phyloP scores from a whole-genome alignment of 2,888 invertebrate species.

The Rhingia rostrata region DNA sequence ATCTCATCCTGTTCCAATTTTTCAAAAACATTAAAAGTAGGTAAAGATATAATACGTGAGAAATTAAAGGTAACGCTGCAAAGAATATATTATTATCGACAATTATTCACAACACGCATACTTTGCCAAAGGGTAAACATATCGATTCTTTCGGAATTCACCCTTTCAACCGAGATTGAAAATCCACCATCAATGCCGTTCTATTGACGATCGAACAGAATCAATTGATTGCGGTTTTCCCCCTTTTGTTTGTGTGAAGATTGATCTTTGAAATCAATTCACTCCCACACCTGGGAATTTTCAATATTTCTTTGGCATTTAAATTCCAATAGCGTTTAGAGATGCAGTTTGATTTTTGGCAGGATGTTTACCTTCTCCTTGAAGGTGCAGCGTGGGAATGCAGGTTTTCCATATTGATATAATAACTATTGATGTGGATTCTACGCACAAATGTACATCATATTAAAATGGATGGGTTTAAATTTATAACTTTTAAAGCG shows the following conservation, averaged over 20 bases:
- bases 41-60: background rate
- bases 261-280: constrained; percentile 32
- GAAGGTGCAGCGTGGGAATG: constrained; percentile 18
- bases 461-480: too few relatives aligned
- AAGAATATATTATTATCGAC: too few relatives aligned
- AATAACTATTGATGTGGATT: too few relatives aligned
- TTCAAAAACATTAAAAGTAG: background rate
- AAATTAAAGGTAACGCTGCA: background rate
- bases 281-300: constrained; percentile 22
- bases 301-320: constrained; percentile 14
- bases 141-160: background rate
- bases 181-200: background rate
- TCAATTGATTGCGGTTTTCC: constrained; percentile 8
- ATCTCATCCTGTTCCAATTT: background rate
- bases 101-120: background rate
- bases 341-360: constrained; percentile 22
- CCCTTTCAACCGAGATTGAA: constrained; percentile 3
- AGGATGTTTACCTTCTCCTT: constrained; percentile 20
- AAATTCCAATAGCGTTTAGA: constrained; percentile 12
- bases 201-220: constrained; percentile 3
- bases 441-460: too few relatives aligned
- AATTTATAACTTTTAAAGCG: too few relatives aligned
- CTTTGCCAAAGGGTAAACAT: background rate
- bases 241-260: background rate
- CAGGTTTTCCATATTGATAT: too few relatives aligned